Base-by-base conservation (phyloP, 30 jellyfish, hydroid and myxozoan genomes). In the Chrysaora quinquecirrha region DNA sequence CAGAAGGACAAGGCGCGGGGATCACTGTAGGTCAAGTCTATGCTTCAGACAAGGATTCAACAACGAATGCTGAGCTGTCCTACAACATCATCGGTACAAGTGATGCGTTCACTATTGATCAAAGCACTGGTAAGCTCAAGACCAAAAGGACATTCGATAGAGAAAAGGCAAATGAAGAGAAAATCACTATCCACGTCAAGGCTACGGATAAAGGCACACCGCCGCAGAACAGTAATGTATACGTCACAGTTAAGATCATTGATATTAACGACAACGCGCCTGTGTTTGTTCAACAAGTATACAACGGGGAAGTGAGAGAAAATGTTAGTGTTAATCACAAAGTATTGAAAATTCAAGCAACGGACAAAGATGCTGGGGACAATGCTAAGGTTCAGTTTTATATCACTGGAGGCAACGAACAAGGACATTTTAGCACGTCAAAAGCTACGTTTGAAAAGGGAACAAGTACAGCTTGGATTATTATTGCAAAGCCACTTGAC, bases 311-410 rank as follows among this genome's bases (percentile, higher is more conserved):
- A 7, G 93, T 94, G 35, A 82, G 35, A 31, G 99, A 94, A 50
- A 54, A 84, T 73, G 86, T 49, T 0, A 43, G 18, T 25, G 35
- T 94, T 29, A 95, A 96, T 18, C 72, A 38, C 35, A 73, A 48
- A 34, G 85, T 94, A 25, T 56, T 88, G 31, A 73, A 71, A 31
- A 83, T 94, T 23, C 35, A 56, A 60, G 99, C 99, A 0, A 84
- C 56, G 7, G 99, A 94, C 49, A 29, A 58, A 34, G 99, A 94
- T 78, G 96, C 99, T 2, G 99, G 99, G 28, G 99, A 94, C 67
- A 87, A 94, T 60, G 91, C 99, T 0, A 83, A 65, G 32, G 89
- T 94, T 12, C 74, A 84, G 61, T 94, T 88, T 61, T 94, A 75
- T 86, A 87, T 94, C 60, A 71, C 94, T 16, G 80, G 86, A 0